A percentile compares a stretch with the other conserved stretches of the same genome.
Evolutionary conservation across 2,797 vertebrate genomes (phyloP).

Genomic region (Cottoperca gobio): DNA sequence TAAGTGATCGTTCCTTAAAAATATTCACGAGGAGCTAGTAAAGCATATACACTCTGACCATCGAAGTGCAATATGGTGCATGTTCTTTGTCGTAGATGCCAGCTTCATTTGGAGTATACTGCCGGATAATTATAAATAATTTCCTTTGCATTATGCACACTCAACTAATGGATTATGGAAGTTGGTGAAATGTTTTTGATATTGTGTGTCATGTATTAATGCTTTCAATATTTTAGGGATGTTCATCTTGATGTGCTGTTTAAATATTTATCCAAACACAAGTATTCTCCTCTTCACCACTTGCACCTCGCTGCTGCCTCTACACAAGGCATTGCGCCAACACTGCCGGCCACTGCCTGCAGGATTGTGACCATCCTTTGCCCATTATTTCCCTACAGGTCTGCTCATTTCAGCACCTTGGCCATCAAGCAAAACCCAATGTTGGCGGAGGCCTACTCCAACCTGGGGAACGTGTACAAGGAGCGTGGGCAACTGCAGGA

Average conservation of each 20-base stretch:
- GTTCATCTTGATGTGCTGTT: background rate
- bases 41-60: background rate
- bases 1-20: background rate
- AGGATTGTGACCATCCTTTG: slow-evolving; percentile 21
- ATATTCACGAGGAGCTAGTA: background rate
- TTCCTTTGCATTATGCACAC: background rate
- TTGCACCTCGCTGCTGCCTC: background rate
- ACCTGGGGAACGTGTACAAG: slow-evolving; percentile 98
- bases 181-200: background rate
- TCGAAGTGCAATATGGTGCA: background rate
- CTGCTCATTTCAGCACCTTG: slow-evolving; percentile 99
- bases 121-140: background rate
- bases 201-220: background rate
- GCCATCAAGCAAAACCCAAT: slow-evolving; percentile 99
- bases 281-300: background rate
- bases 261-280: background rate
- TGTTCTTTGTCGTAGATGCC: background rate
- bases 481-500: slow-evolving; percentile 98
- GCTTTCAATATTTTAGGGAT: slow-evolving; percentile 2
- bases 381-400: slow-evolving; percentile 82
- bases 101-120: slow-evolving; percentile 7
- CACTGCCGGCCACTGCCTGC: background rate
- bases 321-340: background rate
- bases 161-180: background rate
- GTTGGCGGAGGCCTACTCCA: slow-evolving; percentile 98